Percentiles rank a stretch among this genome's conserved stretches.
phyloP scores from a whole-genome alignment of 2,888 invertebrate genomes.

The Dastarcus helophoroides region DNA sequence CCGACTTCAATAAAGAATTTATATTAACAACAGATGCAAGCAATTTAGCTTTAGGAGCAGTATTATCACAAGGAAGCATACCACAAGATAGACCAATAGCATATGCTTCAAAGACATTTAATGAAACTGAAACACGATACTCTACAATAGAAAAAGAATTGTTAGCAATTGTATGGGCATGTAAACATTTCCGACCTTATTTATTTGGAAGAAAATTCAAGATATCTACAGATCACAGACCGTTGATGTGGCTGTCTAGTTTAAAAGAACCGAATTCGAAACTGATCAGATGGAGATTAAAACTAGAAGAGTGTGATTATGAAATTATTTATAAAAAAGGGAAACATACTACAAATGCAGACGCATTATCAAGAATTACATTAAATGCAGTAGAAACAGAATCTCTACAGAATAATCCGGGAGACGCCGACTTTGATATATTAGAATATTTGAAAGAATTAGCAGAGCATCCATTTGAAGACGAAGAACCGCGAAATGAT shows the following conservation, averaged over 20 bases:
- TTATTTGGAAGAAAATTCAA: conserved; percentile 15
- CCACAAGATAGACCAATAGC: conserved; percentile 26
- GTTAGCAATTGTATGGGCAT: conserved; percentile 17
- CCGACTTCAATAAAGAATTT: conserved; percentile 10
- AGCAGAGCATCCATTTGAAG: no score
- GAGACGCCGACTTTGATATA: no score
- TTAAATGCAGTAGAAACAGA: conserved; percentile 3
- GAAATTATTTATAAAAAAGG: conserved; percentile 15
- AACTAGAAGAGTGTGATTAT: conserved; percentile 19
- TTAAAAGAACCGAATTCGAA: conserved; percentile 18
- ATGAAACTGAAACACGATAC: conserved; percentile 11
- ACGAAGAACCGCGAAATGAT: no score
- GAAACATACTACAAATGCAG: conserved; percentile 14
- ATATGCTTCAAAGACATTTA: conserved; percentile 23
- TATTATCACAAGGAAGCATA: conserved; percentile 16
- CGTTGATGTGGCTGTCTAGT: conserved; percentile 18
- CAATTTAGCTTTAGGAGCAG: conserved; percentile 12
- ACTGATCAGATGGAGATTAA: conserved; percentile 19
- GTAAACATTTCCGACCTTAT: conserved; percentile 17
- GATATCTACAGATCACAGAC: conserved; percentile 23
- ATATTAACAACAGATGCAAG: conserved; percentile 12
- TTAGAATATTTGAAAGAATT: no score
- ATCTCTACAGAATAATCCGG: no score
- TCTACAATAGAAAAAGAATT: conserved; percentile 14
- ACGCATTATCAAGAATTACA: conserved; percentile 12